Evolutionary conservation across 2,888 invertebrate species (phyloP), one percentile per base, ranked within the genome.

Genomic region (Aspidapion aeneum): DNA sequence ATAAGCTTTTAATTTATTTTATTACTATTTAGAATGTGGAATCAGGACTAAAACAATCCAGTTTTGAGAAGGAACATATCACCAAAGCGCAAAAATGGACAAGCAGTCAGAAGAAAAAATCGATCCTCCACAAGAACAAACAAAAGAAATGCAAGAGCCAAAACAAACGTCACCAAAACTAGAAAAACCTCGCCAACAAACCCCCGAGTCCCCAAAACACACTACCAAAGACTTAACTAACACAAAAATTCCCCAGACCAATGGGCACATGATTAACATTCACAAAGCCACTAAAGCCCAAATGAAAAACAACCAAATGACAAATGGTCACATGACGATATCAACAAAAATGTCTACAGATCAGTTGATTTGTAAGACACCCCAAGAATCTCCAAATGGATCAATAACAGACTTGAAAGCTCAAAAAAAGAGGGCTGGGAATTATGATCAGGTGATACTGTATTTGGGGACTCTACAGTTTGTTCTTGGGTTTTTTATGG

Each of bases 381-480:
- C 85, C 12, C 82, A 79, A 68, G 73, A 73, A 21, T 75, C 77
- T 17, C 72, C 75, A 2, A 72, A 66, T 63, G 66, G 68, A 21
- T 75, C 76, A 1, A 68, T 74, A 18, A 73, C 72, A 58, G 70
- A 71, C 1, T 49, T 68, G 48, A 65, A 66, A 54, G 55, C 55
- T 20, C 63, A 66, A n/a, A 67, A 66, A 56, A 64, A 64, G 58
- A 35, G 35, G 12, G 35, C 35, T 12, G 58, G 65, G 9, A 57
- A 56, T 56, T 63, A 66, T 12, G 63, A 70, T 20, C 65, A 61
- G 21, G 60, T 58, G 52, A 83, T 88, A 63, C 80, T 85, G 72
- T 80, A 84, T 19, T 74, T 84, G 70, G 87, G 87, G 55, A 68
- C 87, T 68, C 81, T 82, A 70, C 90, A 90, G 78, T 84, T 87